Percentiles rank a stretch among this genome's conserved stretches.
Evolutionary conservation across 2,113 vertebrate genomes (phyloP).

Genomic region (Rhinolophus sinicus): DNA sequence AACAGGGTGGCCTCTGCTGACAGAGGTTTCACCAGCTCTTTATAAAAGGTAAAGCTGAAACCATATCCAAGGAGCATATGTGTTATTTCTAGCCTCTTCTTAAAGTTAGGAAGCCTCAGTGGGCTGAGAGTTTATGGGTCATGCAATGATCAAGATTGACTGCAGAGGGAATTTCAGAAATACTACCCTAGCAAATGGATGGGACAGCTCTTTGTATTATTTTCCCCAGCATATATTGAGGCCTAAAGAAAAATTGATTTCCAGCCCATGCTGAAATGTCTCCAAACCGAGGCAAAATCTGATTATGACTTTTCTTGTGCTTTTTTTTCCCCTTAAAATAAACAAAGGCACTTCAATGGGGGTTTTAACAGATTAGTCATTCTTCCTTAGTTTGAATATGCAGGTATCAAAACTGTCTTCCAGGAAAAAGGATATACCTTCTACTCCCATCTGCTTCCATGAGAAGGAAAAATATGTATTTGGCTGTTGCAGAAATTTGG

Average conservation of each 20-base stretch:
- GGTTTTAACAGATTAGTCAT: neutral
- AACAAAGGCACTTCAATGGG: neutral
- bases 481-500: neutral
- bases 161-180: neutral
- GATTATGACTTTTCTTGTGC: neutral
- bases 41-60: neutral
- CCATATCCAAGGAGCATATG: neutral
- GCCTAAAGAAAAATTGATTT: neutral
- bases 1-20: neutral
- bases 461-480: neutral
- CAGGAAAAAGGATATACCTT: neutral
- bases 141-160: neutral
- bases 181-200: neutral
- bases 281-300: neutral
- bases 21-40: neutral
- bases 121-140: neutral
- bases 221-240: neutral
- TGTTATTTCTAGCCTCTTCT: neutral
- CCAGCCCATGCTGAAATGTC: neutral
- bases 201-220: neutral
- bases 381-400: conserved; percentile 26
- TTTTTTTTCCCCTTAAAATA: neutral
- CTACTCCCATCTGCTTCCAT: neutral
- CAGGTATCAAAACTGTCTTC: neutral
- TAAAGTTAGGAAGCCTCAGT: neutral